Evolutionary conservation across 1,140 invertebrate genomes (phyloP).

Genomic region (Drosophila kohkoa): DNA sequence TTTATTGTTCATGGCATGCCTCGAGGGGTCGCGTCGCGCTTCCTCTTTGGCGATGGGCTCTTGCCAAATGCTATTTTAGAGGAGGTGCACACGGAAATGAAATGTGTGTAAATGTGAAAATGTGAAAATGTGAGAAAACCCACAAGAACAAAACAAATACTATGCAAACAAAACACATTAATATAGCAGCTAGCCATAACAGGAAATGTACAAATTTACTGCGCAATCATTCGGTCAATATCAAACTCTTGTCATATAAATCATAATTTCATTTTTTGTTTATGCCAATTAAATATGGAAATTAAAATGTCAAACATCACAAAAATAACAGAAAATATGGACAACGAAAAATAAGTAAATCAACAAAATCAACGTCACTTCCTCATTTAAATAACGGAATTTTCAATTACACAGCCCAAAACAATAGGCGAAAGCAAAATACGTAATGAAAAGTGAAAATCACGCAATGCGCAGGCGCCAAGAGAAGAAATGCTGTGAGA

Average conservation of each 20-base stretch:
- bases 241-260: constrained; percentile 34
- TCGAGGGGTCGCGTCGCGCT: constrained; percentile 60
- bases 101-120: constrained; percentile 25
- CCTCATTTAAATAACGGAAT: constrained; percentile 82
- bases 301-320: constrained; percentile 47
- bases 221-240: constrained; percentile 17
- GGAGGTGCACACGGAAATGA: constrained; percentile 75
- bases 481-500: constrained; percentile 34
- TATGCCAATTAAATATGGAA: constrained; percentile 77
- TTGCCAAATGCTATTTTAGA: constrained; percentile 79
- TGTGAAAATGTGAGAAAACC: constrained; percentile 9
- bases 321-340: constrained; percentile 26
- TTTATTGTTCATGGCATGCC: constrained; percentile 64
- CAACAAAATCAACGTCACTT: constrained; percentile 69
- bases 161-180: constrained; percentile 28
- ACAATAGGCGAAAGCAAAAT: constrained; percentile 67
- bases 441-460: constrained; percentile 73
- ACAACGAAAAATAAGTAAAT: constrained; percentile 33
- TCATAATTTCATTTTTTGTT: constrained; percentile 32
- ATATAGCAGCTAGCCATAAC: constrained; percentile 44
- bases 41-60: constrained; percentile 75
- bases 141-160: constrained; percentile 26
- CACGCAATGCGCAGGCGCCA: constrained; percentile 52
- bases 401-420: constrained; percentile 76
- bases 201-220: constrained; percentile 76